Percentiles rank a stretch among this genome's conserved stretches.
phyloP scores from a whole-genome alignment of 2,797 vertebrate genomes.

The Xenops minutus region DNA sequence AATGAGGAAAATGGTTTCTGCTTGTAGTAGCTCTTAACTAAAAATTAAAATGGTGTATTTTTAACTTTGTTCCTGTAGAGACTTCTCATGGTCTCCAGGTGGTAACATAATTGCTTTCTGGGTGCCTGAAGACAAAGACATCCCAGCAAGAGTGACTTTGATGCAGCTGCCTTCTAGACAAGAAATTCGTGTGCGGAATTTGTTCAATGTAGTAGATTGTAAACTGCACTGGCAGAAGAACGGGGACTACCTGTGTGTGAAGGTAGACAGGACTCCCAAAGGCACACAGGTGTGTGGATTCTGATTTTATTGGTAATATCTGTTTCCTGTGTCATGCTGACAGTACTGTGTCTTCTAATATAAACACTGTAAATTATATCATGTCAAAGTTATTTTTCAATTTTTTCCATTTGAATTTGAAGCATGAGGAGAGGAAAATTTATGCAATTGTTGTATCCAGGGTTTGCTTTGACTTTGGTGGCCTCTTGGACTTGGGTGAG shows the following conservation, averaged over 20 bases:
- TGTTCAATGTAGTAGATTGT: conserved; percentile 97
- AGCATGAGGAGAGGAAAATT: neutral
- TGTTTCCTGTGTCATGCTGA: neutral
- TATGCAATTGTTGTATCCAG: neutral
- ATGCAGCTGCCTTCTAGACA: conserved; percentile 95
- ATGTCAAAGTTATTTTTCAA: neutral
- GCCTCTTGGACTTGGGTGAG: neutral
- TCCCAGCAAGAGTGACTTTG: conserved; percentile 95
- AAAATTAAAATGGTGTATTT: neutral
- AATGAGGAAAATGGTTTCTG: neutral
- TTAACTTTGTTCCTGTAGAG: conserved; percentile 75
- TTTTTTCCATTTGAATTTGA: neutral
- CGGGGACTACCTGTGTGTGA: conserved; percentile 95
- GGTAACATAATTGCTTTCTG: conserved; percentile 99
- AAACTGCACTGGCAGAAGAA: conserved; percentile 99
- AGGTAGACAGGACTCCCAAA: conserved; percentile 95
- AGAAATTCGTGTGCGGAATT: conserved; percentile 95
- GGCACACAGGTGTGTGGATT: conserved; percentile 86
- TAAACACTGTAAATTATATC: neutral
- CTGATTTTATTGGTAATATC: neutral
- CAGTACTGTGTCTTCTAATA: neutral
- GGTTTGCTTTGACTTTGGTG: neutral
- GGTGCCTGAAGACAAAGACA: conserved; percentile 99
- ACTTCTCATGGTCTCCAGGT: conserved; percentile 98
- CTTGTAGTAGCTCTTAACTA: neutral